Percentiles rank a stretch among this genome's conserved stretches.
These are phyloP conservation scores for Brenthis hecate DNA, from an alignment of 2,888 invertebrate species.

Conservation along the genomic window DNA sequence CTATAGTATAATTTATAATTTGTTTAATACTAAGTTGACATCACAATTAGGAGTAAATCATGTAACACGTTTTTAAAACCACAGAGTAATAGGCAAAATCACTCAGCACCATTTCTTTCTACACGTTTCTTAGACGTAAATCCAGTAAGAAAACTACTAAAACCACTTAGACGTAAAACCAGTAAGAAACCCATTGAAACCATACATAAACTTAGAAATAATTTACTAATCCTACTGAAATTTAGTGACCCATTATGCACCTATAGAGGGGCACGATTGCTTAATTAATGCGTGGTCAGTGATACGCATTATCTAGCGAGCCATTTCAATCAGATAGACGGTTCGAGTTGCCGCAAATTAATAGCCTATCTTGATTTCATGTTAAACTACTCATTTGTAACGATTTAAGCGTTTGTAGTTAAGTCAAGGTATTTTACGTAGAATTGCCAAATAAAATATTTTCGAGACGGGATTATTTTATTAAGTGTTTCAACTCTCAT, in stretches of 20 bases:
- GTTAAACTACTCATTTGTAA: conserved; percentile 15
- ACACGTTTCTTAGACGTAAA: too few relatives aligned
- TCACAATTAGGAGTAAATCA: too few relatives aligned
- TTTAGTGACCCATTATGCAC: conserved; percentile 22
- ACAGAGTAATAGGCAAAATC: too few relatives aligned
- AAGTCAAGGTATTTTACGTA: conserved; percentile 2
- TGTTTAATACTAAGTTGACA: too few relatives aligned
- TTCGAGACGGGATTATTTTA: too few relatives aligned
- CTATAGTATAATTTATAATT: too few relatives aligned
- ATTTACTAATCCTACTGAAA: conserved; percentile 2
- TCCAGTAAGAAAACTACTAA: too few relatives aligned
- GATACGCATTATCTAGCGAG: conserved; percentile 30
- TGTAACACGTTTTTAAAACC: too few relatives aligned
- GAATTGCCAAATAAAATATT: background rate
- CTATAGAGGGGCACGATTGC: conserved; percentile 20
- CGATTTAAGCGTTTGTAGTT: conserved; percentile 4
- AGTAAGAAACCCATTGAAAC: background rate
- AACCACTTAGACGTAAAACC: too few relatives aligned
- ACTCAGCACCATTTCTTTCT: too few relatives aligned
- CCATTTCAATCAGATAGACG: conserved; percentile 39
- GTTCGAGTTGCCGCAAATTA: conserved; percentile 16
- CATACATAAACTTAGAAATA: conserved; percentile 9
- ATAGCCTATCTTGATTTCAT: conserved; percentile 23
- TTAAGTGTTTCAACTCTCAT: background rate
- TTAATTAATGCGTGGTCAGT: conserved; percentile 35